phyloP scores from a whole-genome alignment of 2,888 invertebrate species.

The Spodoptera exigua region DNA sequence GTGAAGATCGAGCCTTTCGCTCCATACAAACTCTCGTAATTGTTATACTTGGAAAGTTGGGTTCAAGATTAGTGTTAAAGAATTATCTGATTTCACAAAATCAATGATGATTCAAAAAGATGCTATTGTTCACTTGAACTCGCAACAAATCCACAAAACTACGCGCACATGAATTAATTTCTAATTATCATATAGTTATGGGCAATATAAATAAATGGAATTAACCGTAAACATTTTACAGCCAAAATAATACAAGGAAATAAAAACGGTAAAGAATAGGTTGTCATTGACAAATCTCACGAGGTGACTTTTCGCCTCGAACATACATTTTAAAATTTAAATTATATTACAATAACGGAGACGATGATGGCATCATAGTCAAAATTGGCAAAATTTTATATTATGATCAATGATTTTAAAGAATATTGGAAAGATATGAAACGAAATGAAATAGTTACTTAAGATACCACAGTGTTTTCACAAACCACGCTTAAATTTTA shows the following conservation, averaged over 20 bases:
- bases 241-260: conserved; percentile 30
- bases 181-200: conserved; percentile 8
- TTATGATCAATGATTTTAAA: background rate
- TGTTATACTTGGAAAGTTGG: conserved; percentile 48
- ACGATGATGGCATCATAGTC: conserved; percentile 23
- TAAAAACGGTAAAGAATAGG: conserved; percentile 30
- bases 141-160: no score
- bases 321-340: conserved; percentile 16
- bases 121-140: conserved; percentile 18
- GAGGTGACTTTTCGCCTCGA: conserved; percentile 16
- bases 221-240: conserved; percentile 14
- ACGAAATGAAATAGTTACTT: no score
- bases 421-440: no score
- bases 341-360: conserved; percentile 17
- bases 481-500: background rate
- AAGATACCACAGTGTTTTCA: conserved; percentile 7
- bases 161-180: background rate
- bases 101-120: conserved; percentile 21
- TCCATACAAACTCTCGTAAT: conserved; percentile 45
- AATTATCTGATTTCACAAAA: conserved; percentile 28
- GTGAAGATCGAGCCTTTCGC: conserved; percentile 49
- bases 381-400: conserved; percentile 24
- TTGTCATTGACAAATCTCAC: conserved; percentile 26
- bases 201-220: conserved; percentile 9
- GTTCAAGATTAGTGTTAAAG: conserved; percentile 27